Conservation (phyloP, 2,888 invertebrate genomes). For the Chromoteleia sp. region DNA sequence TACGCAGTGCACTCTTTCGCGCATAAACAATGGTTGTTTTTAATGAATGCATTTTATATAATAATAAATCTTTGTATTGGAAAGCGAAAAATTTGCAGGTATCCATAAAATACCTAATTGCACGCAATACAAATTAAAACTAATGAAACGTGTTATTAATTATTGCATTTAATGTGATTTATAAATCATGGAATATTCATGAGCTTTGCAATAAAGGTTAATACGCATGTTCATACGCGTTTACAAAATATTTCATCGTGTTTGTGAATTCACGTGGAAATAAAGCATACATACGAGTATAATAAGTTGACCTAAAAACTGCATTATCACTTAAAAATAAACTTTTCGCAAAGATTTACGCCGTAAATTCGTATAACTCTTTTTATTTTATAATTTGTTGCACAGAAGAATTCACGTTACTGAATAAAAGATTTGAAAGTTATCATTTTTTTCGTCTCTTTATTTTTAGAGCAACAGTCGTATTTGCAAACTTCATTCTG, state of each 20-base stretch:
- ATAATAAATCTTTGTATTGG: neutral
- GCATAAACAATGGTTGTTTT: neutral
- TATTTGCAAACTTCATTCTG: neutral
- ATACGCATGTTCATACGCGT: neutral
- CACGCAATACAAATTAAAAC: neutral
- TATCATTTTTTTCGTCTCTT: neutral
- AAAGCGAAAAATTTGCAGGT: neutral
- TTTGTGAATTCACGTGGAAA: neutral
- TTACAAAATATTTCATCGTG: conserved; percentile 3
- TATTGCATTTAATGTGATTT: neutral
- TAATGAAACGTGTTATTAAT: neutral
- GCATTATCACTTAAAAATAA: conserved; percentile 3
- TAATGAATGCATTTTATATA: neutral
- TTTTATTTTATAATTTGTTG: no score
- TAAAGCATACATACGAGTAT: neutral
- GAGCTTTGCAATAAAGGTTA: neutral
- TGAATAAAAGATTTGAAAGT: neutral
- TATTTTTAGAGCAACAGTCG: conserved; percentile 5
- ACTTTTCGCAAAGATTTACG: neutral
- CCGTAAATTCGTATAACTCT: no score
- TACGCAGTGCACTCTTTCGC: no score
- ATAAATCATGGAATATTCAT: neutral
- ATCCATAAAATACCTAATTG: neutral
- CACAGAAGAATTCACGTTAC: neutral
- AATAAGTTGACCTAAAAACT: conserved; percentile 18